Percentiles rank a stretch among this genome's conserved stretches.
phyloP scores from a whole-genome alignment of 1,140 invertebrate genomes.

The Diuraphis noxia region DNA sequence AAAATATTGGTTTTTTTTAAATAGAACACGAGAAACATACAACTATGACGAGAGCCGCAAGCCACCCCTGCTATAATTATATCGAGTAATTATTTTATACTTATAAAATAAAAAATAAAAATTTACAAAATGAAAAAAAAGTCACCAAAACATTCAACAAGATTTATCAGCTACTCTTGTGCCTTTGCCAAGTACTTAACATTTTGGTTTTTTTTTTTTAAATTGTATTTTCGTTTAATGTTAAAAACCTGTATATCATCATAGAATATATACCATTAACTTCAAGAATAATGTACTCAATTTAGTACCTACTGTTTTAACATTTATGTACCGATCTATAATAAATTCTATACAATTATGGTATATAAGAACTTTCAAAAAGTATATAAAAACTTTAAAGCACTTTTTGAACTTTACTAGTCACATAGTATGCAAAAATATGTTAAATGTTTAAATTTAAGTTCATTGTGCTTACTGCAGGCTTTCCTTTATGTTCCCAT shows the following conservation, averaged over 20 bases:
- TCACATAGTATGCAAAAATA: conserved; percentile 1
- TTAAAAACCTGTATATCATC: background rate
- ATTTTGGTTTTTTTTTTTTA: background rate
- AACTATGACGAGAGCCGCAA: too few species aligned
- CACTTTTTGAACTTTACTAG: background rate
- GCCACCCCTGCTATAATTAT: too few species aligned
- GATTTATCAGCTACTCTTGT: background rate
- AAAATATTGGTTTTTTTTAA: too few species aligned
- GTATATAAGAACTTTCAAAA: background rate
- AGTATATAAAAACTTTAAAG: background rate
- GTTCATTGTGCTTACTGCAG: background rate
- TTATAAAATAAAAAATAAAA: background rate
- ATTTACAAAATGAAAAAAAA: background rate
- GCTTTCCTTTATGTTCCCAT: background rate
- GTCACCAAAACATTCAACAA: background rate
- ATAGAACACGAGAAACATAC: too few species aligned
- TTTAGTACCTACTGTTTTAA: background rate
- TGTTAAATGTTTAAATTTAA: background rate
- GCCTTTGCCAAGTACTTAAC: background rate
- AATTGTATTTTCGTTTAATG: background rate
- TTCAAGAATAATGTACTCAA: background rate
- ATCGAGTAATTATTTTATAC: background rate
- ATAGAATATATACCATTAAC: background rate
- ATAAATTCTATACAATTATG: background rate
- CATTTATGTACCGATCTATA: background rate